Evolutionary conservation across 2,797 vertebrate species (phyloP).

Genomic region (Darevskia nairensis): DNA sequence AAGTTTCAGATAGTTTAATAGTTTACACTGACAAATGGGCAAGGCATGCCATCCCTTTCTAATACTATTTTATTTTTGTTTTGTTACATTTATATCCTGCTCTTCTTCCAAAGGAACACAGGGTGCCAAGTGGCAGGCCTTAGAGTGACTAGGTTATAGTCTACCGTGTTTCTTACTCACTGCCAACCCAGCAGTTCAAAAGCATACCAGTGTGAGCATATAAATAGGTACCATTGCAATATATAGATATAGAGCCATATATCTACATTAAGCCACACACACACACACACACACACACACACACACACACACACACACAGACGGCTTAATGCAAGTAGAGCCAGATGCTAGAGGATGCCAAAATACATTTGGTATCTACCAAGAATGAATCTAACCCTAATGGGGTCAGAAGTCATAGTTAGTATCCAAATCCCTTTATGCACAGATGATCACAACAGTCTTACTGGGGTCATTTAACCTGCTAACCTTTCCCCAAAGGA

Average conservation of each 20-base stretch:
- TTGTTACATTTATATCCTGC: neutral
- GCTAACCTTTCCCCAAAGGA: neutral
- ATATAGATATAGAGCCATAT: too few species aligned
- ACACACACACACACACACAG: too few species aligned
- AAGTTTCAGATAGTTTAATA: neutral
- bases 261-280: too few species aligned
- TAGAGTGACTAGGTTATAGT: neutral
- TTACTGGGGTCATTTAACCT: constrained; percentile 1
- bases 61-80: neutral
- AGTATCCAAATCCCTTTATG: neutral
- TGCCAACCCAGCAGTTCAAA: too few species aligned
- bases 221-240: too few species aligned
- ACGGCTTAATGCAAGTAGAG: neutral
- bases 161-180: neutral
- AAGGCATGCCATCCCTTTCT: neutral
- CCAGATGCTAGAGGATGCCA: neutral
- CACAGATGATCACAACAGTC: neutral
- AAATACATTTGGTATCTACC: neutral
- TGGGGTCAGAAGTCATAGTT: neutral
- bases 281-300: too few species aligned
- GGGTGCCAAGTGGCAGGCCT: neutral
- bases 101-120: neutral
- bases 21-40: neutral
- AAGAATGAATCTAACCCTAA: neutral
- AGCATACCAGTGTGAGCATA: too few species aligned